Evolutionary conservation across 2,888 invertebrate species (phyloP).

Genomic region (Agrilus biguttatus): DNA sequence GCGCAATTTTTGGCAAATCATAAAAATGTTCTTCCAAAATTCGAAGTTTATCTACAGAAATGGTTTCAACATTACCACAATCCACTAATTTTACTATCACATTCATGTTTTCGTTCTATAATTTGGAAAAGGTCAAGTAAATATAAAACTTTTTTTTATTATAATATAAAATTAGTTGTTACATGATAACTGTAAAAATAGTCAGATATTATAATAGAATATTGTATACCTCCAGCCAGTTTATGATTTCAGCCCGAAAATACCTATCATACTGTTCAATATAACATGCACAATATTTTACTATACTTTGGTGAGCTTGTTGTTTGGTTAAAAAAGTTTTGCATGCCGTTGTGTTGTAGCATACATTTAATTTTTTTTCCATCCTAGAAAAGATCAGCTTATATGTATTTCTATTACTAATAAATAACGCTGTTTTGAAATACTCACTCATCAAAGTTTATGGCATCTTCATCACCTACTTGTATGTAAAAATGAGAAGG

Average conservation of each 20-base stretch:
- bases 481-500: constrained; percentile 7
- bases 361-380: background rate
- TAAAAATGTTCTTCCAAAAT: background rate
- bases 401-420: background rate
- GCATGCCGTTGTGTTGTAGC: background rate
- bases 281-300: constrained; percentile 2
- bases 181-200: too few relatives aligned
- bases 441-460: constrained; percentile 4
- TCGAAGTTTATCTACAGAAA: background rate
- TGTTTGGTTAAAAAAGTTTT: background rate
- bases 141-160: too few relatives aligned
- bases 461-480: constrained; percentile 3
- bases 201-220: too few relatives aligned
- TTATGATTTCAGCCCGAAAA: constrained; percentile 6
- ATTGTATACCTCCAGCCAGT: constrained; percentile 4
- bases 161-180: too few relatives aligned
- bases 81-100: constrained; percentile 4
- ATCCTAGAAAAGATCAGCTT: background rate
- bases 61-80: constrained; percentile 1
- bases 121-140: too few relatives aligned
- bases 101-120: background rate
- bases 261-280: background rate
- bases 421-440: background rate
- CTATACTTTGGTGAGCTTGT: background rate
- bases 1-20: constrained; percentile 4